These are phyloP conservation scores for Eupelmus urozonus DNA, from an alignment of 2,888 invertebrate species.

Conservation along the genomic window DNA sequence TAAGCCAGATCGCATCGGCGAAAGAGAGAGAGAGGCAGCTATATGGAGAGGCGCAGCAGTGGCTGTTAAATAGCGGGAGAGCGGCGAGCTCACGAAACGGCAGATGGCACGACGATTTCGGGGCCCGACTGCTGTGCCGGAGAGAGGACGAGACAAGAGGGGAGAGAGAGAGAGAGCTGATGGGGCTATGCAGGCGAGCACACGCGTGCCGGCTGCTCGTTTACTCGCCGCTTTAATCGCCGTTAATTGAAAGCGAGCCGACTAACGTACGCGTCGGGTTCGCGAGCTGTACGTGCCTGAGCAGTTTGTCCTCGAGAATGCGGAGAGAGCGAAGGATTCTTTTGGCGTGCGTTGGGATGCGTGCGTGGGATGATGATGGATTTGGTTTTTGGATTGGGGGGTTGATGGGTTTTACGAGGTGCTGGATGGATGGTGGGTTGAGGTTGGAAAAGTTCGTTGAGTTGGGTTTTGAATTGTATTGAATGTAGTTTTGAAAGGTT, in stretches of 20 bases:
- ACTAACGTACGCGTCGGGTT: slow-evolving; percentile 17
- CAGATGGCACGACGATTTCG: slow-evolving; percentile 52
- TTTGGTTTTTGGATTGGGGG: too few relatives aligned
- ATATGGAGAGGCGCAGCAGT: neutral
- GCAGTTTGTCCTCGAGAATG: too few relatives aligned
- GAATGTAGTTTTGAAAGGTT: too few relatives aligned
- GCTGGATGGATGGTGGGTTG: too few relatives aligned
- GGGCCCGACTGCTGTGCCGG: neutral
- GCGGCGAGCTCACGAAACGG: slow-evolving; percentile 29
- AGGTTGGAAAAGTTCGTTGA: too few relatives aligned
- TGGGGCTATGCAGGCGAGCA: neutral
- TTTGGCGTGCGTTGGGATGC: too few relatives aligned
- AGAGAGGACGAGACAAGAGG: too few relatives aligned
- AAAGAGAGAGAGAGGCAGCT: neutral
- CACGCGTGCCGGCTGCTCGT: slow-evolving; percentile 67
- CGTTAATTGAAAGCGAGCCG: slow-evolving; percentile 67
- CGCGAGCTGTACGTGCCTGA: neutral
- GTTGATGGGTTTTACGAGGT: too few relatives aligned
- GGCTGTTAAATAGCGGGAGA: neutral
- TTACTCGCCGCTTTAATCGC: slow-evolving; percentile 64
- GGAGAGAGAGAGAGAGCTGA: neutral
- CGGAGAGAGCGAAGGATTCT: too few relatives aligned
- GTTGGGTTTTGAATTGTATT: too few relatives aligned
- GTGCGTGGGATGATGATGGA: too few relatives aligned
- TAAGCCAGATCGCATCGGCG: too few relatives aligned